Base-by-base conservation (phyloP, 2,888 invertebrate genomes). In the Helobdella robusta region DNA sequence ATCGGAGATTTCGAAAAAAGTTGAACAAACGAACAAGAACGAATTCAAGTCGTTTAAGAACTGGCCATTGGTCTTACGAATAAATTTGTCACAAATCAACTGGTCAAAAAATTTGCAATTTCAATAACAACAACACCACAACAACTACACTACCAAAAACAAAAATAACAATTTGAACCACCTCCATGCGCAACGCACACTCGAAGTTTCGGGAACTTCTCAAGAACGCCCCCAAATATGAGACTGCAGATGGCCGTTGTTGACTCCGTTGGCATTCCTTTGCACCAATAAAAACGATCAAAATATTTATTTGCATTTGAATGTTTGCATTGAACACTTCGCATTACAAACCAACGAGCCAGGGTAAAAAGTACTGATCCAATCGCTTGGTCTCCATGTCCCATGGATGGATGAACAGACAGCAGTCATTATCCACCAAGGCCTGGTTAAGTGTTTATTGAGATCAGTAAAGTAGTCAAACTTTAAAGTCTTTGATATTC, bases 341-440 rank as follows among this genome's bases (percentile, higher is more conserved):
- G 6, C 20, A 48, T 18, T 48, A 8, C 6, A 15, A 70, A 81
- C 82, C 83, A 3, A 84, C 82, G 8, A 83, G 79, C 83, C 83
- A 84, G 0, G 83, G 83, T 69, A 84, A 70, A 83, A 83, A 84
- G 73, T 82, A 83, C 68, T 83, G 82, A 48, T 73, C 71, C 75
- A 81, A 79, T 52, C 83, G 75, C 2, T 76, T 78, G 73, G 76
- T 75, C 63, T 77, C 75, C 83, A 84, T 83, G 73, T 84, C 84
- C 83, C 84, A 84, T 1, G 84, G 84, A 73, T 84, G 84, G 1
- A 84, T 80, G 74, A 84, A 84, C n/a, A 84, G 73, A 2, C 80
- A 73, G 56, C 79, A 77, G 60, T 76, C 74, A 44, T 81, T 73
- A 58, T 82, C 79, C 70, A 82, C 80, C 11, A 82, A 82, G 32